Evolutionary conservation across 2,888 invertebrate genomes (phyloP).

Genomic region (Operophtera brumata): DNA sequence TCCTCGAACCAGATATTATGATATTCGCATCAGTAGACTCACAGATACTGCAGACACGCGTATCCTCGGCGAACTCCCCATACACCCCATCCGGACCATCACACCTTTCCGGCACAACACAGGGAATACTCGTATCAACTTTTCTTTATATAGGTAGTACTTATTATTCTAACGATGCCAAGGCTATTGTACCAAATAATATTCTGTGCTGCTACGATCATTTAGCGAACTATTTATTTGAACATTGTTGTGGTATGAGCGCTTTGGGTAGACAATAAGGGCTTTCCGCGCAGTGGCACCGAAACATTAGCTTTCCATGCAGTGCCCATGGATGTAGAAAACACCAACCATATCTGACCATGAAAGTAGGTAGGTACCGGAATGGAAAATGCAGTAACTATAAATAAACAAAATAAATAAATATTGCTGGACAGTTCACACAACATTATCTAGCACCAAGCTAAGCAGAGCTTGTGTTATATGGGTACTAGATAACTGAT

Average conservation of each 20-base stretch:
- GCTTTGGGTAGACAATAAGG: conserved; percentile 50
- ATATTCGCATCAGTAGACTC: conserved; percentile 27
- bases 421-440: no score
- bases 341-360: background rate
- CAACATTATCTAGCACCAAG: no score
- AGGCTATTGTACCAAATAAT: conserved; percentile 39
- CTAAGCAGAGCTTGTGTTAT: no score
- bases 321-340: conserved; percentile 10
- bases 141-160: no score
- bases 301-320: conserved; percentile 9
- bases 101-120: conserved; percentile 27
- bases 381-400: no score
- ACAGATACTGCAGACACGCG: conserved; percentile 45
- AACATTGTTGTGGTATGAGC: conserved; percentile 27
- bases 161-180: conserved; percentile 46
- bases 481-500: no score
- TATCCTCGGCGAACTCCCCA: conserved; percentile 55
- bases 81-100: conserved; percentile 64
- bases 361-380: no score
- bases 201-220: conserved; percentile 19
- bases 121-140: conserved; percentile 26
- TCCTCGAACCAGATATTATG: no score
- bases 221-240: conserved; percentile 37
- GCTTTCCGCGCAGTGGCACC: conserved; percentile 49
- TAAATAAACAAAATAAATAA: no score